phyloP scores from a whole-genome alignment of 2,797 vertebrate genomes.

The Pangasius larnaudii region DNA sequence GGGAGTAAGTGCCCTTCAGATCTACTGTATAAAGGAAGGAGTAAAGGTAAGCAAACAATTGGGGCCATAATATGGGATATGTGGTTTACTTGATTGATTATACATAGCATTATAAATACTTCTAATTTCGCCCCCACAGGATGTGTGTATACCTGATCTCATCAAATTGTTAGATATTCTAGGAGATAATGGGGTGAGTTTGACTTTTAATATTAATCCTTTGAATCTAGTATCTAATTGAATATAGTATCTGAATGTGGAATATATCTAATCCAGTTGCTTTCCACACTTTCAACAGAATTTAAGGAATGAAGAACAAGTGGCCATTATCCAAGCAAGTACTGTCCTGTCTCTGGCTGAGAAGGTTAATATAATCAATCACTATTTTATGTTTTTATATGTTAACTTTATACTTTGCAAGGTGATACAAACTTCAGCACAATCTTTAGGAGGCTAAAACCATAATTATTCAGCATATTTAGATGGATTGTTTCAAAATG shows the following conservation, averaged over 20 bases:
- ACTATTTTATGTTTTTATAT: not conserved
- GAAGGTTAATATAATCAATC: conserved; percentile 81
- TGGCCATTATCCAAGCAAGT: conserved; percentile 98
- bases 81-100: not conserved
- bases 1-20: conserved; percentile 95
- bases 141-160: conserved; percentile 97
- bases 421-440: not conserved
- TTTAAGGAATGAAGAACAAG: conserved; percentile 97
- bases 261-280: conserved; percentile 5
- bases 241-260: not conserved
- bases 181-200: conserved; percentile 95
- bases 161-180: conserved; percentile 98
- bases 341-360: conserved; percentile 96
- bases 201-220: conserved; percentile 38
- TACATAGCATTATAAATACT: not conserved
- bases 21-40: conserved; percentile 99
- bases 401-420: not conserved
- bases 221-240: not conserved
- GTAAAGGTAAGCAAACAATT: conserved; percentile 85
- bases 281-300: conserved; percentile 77
- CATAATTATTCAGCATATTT: not conserved
- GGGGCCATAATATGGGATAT: no score
- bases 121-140: conserved; percentile 72
- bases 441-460: not conserved
- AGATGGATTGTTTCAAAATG: not conserved